Evolutionary conservation across 2,797 vertebrate species (phyloP).

Genomic region (Gadopsis bispinosus): DNA sequence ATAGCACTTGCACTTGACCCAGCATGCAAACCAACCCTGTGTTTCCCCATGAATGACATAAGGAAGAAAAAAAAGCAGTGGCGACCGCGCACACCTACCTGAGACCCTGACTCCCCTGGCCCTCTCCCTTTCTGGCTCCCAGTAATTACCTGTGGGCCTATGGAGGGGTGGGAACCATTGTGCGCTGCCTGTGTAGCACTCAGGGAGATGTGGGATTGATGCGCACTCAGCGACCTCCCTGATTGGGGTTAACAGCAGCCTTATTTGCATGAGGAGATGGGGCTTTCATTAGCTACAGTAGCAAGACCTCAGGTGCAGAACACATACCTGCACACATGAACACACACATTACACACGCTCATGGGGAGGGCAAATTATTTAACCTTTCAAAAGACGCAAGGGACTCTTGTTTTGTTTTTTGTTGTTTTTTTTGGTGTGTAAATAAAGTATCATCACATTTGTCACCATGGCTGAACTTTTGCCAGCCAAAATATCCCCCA

Average conservation of each 20-base stretch:
- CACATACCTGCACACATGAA: constrained; percentile 45
- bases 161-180: constrained; percentile 62
- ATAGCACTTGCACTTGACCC: constrained; percentile 67
- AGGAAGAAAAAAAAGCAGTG: not conserved
- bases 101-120: constrained; percentile 53
- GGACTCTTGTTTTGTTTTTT: constrained; percentile 15
- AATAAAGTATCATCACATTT: constrained; percentile 30
- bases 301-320: constrained; percentile 67
- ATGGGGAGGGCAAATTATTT: constrained; percentile 52
- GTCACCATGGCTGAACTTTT: constrained; percentile 18
- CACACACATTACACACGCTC: constrained; percentile 38
- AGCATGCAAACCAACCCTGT: constrained; percentile 58
- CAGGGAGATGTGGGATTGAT: constrained; percentile 72
- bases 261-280: constrained; percentile 83
- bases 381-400: constrained; percentile 53
- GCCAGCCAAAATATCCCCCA: constrained; percentile 13
- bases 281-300: constrained; percentile 73
- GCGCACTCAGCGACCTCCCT: constrained; percentile 74
- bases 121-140: constrained; percentile 54
- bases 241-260: constrained; percentile 86
- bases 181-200: constrained; percentile 52
- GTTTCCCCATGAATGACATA: constrained; percentile 60
- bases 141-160: constrained; percentile 75
- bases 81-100: constrained; percentile 43
- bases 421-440: not conserved